Base-by-base conservation (phyloP, 2,113 vertebrate genomes). In the Macroglossus sobrinus region DNA sequence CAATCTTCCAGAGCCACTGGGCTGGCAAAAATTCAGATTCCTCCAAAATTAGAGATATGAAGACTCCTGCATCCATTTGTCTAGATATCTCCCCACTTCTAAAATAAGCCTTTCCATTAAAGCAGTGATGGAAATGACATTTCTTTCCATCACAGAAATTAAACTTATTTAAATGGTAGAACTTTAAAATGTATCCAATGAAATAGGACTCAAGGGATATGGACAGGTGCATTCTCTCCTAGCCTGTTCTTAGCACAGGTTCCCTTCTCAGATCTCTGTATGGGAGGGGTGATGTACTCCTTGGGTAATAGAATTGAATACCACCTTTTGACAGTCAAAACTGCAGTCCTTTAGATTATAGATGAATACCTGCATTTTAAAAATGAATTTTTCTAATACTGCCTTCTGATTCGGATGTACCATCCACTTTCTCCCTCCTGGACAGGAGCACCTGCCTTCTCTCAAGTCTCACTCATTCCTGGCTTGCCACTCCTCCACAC, bases 101-200 rank as follows among this genome's bases (percentile, higher is more conserved):
- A 33, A 76, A 72, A 76, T 45, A 43, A 89, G 53, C 2, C 26
- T 53, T 80, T 89, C 72, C 79, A 89, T 82, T 78, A 89, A 59
- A 28, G 68, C 7, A 7, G 68, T 72, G 80, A 53, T 66, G 88
- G 69, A 74, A 79, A 74, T 64, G 89, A 57, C 64, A 57, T 95
- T 94, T 96, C 80, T 90, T 90, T 43, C 75, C 35, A 92, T 71
- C 59, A 53, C 57, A 71, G 84, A 87, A 78, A 94, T 63, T 63
- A 66, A 75, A 35, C 43, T 75, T 55, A 50, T 92, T 94, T 88
- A 82, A 97, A 75, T 55, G 79, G 82, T 66, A 95, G 79, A 84
- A 50, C 59, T 64, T 86, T 74, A 61, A 95, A 66, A 92, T 61
- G 71, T 28, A 55, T 57, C 38, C 45, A 59, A 2, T 50, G 80